phyloP scores from a whole-genome alignment of 2,888 invertebrate species.

The Lissocephala sabroskyi region DNA sequence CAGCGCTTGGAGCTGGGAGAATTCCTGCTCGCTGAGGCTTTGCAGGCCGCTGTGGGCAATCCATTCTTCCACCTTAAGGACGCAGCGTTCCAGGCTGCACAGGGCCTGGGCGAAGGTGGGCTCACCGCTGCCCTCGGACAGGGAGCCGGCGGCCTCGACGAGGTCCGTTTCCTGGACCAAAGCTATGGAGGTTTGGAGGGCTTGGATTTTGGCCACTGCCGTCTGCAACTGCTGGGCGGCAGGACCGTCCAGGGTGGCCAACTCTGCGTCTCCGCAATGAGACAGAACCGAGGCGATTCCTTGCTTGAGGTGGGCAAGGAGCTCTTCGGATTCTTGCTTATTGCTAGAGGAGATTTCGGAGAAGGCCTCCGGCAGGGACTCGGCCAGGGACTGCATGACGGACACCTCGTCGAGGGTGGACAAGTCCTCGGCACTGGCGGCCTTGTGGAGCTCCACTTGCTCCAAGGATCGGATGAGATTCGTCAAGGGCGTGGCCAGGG shows the following conservation, averaged over 20 bases:
- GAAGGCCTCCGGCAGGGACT: constrained; percentile 52
- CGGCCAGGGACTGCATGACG: constrained; percentile 75
- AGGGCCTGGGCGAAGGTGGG: constrained; percentile 68
- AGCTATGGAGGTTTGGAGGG: constrained; percentile 70
- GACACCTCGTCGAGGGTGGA: constrained; percentile 75
- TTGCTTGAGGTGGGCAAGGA: constrained; percentile 60
- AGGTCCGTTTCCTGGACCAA: constrained; percentile 67
- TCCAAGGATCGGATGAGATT: constrained; percentile 67
- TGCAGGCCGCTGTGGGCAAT: constrained; percentile 44
- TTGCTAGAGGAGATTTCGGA: background rate
- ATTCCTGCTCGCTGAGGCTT: constrained; percentile 33
- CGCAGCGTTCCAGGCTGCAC: constrained; percentile 59
- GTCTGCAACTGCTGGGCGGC: constrained; percentile 47
- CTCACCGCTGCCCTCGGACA: constrained; percentile 61
- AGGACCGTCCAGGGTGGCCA: constrained; percentile 40
- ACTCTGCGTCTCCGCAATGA: constrained; percentile 55
- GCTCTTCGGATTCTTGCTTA: constrained; percentile 34
- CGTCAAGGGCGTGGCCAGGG: constrained; percentile 61
- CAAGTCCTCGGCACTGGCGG: constrained; percentile 50
- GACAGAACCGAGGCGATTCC: constrained; percentile 61
- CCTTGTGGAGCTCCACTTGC: constrained; percentile 33
- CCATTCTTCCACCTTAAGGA: constrained; percentile 63
- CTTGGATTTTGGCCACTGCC: constrained; percentile 69
- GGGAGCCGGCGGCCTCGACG: constrained; percentile 58
- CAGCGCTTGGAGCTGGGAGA: constrained; percentile 49